Percentiles rank a stretch among this genome's conserved stretches.
phyloP scores from a whole-genome alignment of 1,140 invertebrate species.

The Physella acuta region DNA sequence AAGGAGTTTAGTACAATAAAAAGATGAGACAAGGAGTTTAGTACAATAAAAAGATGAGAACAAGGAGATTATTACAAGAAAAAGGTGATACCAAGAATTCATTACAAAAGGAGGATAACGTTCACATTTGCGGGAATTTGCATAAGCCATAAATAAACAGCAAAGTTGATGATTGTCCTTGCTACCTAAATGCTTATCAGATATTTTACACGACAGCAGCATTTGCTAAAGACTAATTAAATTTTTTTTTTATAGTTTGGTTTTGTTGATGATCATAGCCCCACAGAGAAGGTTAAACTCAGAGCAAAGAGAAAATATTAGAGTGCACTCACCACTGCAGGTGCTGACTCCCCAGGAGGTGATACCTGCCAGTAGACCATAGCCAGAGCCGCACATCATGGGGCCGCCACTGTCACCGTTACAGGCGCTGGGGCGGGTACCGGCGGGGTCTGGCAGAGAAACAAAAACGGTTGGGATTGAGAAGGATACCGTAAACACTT shows the following conservation, averaged over 20 bases:
- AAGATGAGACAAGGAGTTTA: no score
- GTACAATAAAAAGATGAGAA: no score
- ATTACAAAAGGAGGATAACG: no score
- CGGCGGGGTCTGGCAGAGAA: background rate
- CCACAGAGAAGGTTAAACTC: background rate
- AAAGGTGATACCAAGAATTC: no score
- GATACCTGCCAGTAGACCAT: background rate
- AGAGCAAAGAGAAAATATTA: background rate
- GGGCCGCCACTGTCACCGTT: constrained; percentile 20
- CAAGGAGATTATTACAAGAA: no score
- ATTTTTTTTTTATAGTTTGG: background rate
- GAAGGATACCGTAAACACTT: no score
- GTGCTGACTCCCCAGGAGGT: constrained; percentile 14
- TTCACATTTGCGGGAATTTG: background rate
- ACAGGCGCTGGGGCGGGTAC: constrained; percentile 8
- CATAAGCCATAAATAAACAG: background rate
- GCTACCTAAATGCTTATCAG: background rate
- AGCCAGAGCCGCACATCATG: constrained; percentile 13
- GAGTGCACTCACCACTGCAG: constrained; percentile 7
- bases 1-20: no score
- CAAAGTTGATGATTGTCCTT: background rate
- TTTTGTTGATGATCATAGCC: background rate
- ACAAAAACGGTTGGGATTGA: no score
- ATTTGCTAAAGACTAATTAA: background rate
- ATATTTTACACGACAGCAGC: background rate